A percentile compares a stretch with the other conserved stretches of the same genome.
Conservation (phyloP, 1,140 invertebrate genomes). For the Nilaparvata lugens region DNA sequence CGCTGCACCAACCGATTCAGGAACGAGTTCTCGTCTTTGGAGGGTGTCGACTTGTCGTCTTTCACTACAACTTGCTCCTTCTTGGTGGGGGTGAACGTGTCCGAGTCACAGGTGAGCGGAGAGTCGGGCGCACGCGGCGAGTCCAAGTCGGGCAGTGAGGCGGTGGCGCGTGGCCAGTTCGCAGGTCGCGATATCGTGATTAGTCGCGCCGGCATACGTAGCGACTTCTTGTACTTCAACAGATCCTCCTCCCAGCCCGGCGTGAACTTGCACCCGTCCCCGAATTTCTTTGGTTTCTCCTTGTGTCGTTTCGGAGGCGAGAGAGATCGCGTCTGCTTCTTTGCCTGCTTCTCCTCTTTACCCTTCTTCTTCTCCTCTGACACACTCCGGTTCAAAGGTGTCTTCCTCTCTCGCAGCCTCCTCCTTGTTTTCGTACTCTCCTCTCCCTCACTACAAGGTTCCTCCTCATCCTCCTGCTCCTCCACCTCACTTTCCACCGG, state of each 20-base stretch:
- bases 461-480: conserved; percentile 4
- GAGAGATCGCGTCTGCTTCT: background rate
- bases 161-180: conserved; percentile 42
- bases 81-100: conserved; percentile 32
- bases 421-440: background rate
- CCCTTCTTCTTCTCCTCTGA: conserved; percentile 12
- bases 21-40: conserved; percentile 38
- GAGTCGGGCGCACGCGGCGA: conserved; percentile 48
- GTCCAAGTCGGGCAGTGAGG: conserved; percentile 65
- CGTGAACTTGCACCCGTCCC: conserved; percentile 34
- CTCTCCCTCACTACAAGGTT: conserved; percentile 10
- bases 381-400: background rate
- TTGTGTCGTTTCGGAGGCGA: background rate
- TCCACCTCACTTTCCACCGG: conserved; percentile 11
- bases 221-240: conserved; percentile 66
- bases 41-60: background rate
- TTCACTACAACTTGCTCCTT: background rate
- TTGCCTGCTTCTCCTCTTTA: background rate
- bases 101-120: conserved; percentile 49
- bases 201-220: conserved; percentile 64
- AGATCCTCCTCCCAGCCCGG: conserved; percentile 73
- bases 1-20: conserved; percentile 39
- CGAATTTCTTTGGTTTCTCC: conserved; percentile 18
- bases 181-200: conserved; percentile 53
- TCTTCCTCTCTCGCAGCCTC: conserved; percentile 11